Evolutionary conservation across 2,888 invertebrate species (phyloP).

Genomic region (Plutella xylostella): DNA sequence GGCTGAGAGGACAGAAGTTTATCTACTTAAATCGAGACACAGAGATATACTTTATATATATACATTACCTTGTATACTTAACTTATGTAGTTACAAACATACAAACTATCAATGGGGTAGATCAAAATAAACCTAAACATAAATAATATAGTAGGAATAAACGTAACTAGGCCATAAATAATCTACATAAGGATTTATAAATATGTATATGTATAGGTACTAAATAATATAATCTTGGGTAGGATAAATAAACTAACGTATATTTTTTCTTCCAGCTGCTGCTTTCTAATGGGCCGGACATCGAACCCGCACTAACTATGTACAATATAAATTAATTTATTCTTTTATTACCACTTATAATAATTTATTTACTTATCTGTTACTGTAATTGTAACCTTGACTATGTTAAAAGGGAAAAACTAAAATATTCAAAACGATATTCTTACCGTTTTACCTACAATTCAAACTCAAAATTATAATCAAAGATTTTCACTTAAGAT

Average conservation of each 20-base stretch:
- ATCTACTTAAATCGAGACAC: too few species aligned
- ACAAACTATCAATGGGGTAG: too few species aligned
- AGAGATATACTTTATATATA: too few species aligned
- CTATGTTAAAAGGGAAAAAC: conserved; percentile 43
- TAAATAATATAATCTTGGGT: too few species aligned
- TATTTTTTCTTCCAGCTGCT: conserved; percentile 49
- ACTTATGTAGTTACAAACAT: too few species aligned
- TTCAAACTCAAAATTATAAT: background rate
- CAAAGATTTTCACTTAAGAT: conserved; percentile 25
- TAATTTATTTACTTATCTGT: conserved; percentile 28
- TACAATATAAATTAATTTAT: conserved; percentile 35
- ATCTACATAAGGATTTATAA: too few species aligned
- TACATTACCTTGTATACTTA: too few species aligned
- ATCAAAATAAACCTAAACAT: too few species aligned
- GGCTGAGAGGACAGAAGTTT: too few species aligned
- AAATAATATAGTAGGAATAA: too few species aligned
- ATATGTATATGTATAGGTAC: too few species aligned
- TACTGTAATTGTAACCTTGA: conserved; percentile 46
- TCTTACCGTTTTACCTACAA: conserved; percentile 22
- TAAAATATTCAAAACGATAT: background rate
- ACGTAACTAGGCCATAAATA: too few species aligned
- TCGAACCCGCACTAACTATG: conserved; percentile 27
- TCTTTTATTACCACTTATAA: conserved; percentile 28
- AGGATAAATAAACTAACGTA: background rate
- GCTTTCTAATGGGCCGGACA: conserved; percentile 53